These are phyloP conservation scores for Chaenogobius annularis DNA, from an alignment of 2,113 vertebrate genomes.

Conservation along the genomic window DNA sequence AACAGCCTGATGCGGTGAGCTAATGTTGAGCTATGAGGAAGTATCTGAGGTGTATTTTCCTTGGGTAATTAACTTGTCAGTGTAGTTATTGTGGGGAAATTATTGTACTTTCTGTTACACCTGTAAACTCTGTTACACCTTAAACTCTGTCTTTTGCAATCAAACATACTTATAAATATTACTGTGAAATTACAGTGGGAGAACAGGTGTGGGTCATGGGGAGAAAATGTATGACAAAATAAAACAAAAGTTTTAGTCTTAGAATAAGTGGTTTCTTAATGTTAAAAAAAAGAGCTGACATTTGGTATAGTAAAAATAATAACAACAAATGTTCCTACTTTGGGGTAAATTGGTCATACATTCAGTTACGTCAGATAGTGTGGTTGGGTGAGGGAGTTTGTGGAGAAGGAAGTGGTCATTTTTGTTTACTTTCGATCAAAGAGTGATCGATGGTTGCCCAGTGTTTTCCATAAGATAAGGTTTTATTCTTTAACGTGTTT, in stretches of 20 bases:
- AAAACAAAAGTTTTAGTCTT: too few species aligned
- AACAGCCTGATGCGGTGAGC: not conserved
- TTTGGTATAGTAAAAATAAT: too few species aligned
- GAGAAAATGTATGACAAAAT: too few species aligned
- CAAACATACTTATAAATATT: not conserved
- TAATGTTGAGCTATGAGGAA: not conserved
- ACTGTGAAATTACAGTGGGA: not conserved
- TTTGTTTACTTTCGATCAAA: not conserved
- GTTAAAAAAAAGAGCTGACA: not conserved
- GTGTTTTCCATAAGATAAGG: not conserved
- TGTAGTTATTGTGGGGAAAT: not conserved
- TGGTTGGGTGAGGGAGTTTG: conserved; percentile 2
- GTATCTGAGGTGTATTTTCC: not conserved
- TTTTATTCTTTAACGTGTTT: too few species aligned
- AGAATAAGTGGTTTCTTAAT: not conserved
- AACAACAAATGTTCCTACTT: too few species aligned
- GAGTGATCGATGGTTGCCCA: not conserved
- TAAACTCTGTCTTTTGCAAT: not conserved
- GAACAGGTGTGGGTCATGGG: too few species aligned
- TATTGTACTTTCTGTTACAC: not conserved
- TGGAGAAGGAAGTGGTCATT: conserved; percentile 1
- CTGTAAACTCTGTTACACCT: too few species aligned
- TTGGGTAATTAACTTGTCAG: not conserved
- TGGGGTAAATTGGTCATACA: too few species aligned
- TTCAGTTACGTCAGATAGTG: not conserved